Percentiles rank a stretch among this genome's conserved stretches.
These are phyloP conservation scores for Coccyzus lansbergi DNA, from an alignment of 2,797 vertebrate species.

Conservation along the genomic window DNA sequence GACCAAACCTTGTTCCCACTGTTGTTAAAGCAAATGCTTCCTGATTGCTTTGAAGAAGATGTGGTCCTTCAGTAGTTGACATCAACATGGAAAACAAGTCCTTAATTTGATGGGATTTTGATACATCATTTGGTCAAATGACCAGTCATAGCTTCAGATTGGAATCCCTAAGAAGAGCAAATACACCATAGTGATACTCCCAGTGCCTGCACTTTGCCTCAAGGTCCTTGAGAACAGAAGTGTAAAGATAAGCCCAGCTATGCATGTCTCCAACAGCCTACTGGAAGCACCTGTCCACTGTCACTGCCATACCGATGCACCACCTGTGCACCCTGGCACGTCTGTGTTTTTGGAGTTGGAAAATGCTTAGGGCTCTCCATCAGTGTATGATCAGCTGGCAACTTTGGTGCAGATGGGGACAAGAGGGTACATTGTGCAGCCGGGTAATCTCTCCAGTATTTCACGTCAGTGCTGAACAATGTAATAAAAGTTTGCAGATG, in stretches of 20 bases:
- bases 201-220: background rate
- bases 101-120: background rate
- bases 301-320: background rate
- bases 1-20: background rate
- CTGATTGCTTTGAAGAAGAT: background rate
- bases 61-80: background rate
- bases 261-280: background rate
- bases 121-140: background rate
- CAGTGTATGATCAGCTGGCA: background rate
- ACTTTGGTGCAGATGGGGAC: slow-evolving; percentile 27
- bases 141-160: background rate
- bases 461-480: slow-evolving; percentile 61
- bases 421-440: slow-evolving; percentile 36
- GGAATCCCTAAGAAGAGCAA: background rate
- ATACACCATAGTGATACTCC: background rate
- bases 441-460: slow-evolving; percentile 45
- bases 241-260: background rate
- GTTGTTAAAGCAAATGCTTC: background rate
- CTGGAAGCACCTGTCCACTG: background rate
- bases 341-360: background rate
- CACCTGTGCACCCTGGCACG: background rate
- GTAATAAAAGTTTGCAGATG: slow-evolving; percentile 71
- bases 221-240: background rate
- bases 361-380: background rate
- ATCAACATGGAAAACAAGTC: background rate